phyloP scores from a whole-genome alignment of 2,797 vertebrate genomes.

The Ctenochaetus hawaiiensis region DNA sequence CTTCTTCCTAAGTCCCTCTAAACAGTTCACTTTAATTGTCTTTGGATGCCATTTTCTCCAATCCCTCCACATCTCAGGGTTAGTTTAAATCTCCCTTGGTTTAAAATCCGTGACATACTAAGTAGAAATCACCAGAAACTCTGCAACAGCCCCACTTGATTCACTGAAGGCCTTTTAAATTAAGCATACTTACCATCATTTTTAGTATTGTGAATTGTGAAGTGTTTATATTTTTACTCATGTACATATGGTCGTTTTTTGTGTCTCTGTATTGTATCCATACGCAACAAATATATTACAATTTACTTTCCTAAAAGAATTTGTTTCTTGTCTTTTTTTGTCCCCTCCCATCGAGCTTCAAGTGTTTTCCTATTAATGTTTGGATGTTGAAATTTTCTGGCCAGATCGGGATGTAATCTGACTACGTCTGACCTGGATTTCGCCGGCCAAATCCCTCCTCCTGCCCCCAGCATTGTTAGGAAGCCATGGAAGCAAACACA shows the following conservation, averaged over 20 bases:
- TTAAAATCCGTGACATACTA: conserved; percentile 45
- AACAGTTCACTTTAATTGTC: conserved; percentile 63
- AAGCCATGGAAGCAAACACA: conserved; percentile 55
- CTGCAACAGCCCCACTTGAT: conserved; percentile 44
- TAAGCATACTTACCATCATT: conserved; percentile 50
- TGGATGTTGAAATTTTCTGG: conserved; percentile 48
- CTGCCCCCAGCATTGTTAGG: conserved; percentile 59
- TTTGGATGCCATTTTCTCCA: conserved; percentile 65
- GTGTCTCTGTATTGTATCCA: conserved; percentile 69
- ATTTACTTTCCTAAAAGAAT: conserved; percentile 64
- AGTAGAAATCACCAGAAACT: conserved; percentile 42
- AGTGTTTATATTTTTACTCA: conserved; percentile 61
- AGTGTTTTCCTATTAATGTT: conserved; percentile 21
- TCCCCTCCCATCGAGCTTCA: neutral
- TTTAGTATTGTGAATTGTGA: conserved; percentile 60
- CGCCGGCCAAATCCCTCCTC: conserved; percentile 61
- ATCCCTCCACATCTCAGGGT: conserved; percentile 74
- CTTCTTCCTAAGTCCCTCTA: conserved; percentile 28
- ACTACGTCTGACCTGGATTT: conserved; percentile 73
- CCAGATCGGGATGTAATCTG: conserved; percentile 64
- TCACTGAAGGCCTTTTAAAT: conserved; percentile 46
- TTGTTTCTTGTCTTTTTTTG: conserved; percentile 40
- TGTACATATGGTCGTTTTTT: conserved; percentile 70
- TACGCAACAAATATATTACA: conserved; percentile 73
- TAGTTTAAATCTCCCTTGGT: conserved; percentile 60